Conservation (phyloP, 1,140 invertebrate genomes). For the Drosophila oshimai region DNA sequence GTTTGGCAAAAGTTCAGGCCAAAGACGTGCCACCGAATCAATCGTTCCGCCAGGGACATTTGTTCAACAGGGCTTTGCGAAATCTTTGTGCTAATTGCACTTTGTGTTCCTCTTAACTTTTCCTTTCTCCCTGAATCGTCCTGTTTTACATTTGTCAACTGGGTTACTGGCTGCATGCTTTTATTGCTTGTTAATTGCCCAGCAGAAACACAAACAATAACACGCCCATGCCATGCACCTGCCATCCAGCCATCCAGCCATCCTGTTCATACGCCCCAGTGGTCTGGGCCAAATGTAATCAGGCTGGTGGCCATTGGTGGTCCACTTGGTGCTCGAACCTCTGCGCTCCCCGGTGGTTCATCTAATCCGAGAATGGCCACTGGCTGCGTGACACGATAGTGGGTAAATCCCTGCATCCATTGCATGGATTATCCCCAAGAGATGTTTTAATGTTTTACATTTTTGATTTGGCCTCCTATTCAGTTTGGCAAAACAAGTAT, state of each 20-base stretch:
- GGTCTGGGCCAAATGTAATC: constrained; percentile 56
- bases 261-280: constrained; percentile 1
- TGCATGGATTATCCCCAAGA: neutral
- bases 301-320: constrained; percentile 51
- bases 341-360: neutral
- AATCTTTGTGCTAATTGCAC: constrained; percentile 68
- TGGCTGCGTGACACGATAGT: constrained; percentile 25
- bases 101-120: neutral
- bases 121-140: neutral
- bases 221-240: constrained; percentile 56
- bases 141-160: constrained; percentile 46
- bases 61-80: constrained; percentile 62
- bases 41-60: constrained; percentile 39
- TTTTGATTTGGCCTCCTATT: too few relatives aligned
- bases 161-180: constrained; percentile 35
- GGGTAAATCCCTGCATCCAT: neutral
- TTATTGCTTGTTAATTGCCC: constrained; percentile 80
- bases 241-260: too few relatives aligned
- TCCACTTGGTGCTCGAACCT: constrained; percentile 1
- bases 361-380: constrained; percentile 7
- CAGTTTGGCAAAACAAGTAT: too few relatives aligned
- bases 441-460: too few relatives aligned
- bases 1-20: constrained; percentile 69
- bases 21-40: constrained; percentile 56
- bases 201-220: constrained; percentile 64